Conservation (phyloP, 1,140 invertebrate genomes). For the Aphelinus certus region DNA sequence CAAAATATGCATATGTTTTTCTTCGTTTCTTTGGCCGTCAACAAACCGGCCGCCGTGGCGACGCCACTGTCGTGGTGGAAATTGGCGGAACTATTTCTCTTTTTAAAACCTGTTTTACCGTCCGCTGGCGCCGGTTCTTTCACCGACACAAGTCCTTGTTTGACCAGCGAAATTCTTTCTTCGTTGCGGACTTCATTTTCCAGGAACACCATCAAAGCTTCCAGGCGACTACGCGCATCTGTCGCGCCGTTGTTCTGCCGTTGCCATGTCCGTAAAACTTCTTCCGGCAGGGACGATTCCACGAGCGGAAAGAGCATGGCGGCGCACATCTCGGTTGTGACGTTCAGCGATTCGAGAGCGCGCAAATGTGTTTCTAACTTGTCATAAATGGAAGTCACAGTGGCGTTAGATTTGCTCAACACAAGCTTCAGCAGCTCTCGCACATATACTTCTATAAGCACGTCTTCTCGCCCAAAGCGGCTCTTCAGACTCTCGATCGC, state of each 20-base stretch:
- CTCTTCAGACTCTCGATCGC: conserved; percentile 36
- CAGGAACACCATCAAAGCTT: conserved; percentile 46
- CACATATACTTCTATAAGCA: conserved; percentile 48
- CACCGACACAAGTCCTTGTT: conserved; percentile 21
- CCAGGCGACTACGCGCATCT: neutral
- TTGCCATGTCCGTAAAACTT: conserved; percentile 50
- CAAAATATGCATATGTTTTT: conserved; percentile 4
- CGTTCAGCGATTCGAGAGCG: conserved; percentile 49
- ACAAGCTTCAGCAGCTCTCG: conserved; percentile 45
- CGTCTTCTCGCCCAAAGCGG: conserved; percentile 43
- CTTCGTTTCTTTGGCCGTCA: conserved; percentile 16
- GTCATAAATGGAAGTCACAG: conserved; percentile 41
- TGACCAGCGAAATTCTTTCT: conserved; percentile 43
- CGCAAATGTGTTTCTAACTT: conserved; percentile 49
- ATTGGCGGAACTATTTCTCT: conserved; percentile 6
- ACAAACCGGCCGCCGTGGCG: conserved; percentile 24
- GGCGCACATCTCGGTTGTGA: conserved; percentile 49
- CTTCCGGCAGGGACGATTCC: conserved; percentile 54
- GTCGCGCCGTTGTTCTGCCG: neutral
- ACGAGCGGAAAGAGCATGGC: conserved; percentile 52
- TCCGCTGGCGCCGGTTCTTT: neutral
- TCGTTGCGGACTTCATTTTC: conserved; percentile 45
- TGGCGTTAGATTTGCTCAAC: conserved; percentile 18
- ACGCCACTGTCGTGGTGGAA: conserved; percentile 1
- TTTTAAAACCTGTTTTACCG: conserved; percentile 2